Percentiles rank a stretch among this genome's conserved stretches.
phyloP scores from a whole-genome alignment of 2,113 vertebrate genomes.

The Sebastes schlegelii region DNA sequence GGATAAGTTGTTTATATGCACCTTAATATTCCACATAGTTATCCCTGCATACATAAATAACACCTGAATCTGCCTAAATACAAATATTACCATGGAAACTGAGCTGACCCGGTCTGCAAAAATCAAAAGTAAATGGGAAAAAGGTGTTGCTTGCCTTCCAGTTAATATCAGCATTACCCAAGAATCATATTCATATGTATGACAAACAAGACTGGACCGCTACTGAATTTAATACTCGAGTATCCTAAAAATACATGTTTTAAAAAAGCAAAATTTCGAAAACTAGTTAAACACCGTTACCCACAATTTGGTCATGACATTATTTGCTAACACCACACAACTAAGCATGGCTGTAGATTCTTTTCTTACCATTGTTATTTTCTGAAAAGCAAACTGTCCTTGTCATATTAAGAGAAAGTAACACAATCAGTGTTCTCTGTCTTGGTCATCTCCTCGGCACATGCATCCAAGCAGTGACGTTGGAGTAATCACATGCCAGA shows the following conservation, averaged over 20 bases:
- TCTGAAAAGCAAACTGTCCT: neutral
- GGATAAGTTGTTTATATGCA: slow-evolving; percentile 17
- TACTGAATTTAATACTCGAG: neutral
- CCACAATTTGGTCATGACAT: neutral
- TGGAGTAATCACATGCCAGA: neutral
- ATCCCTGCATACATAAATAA: neutral
- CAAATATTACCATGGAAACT: slow-evolving; percentile 9
- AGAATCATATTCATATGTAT: neutral
- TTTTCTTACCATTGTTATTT: neutral
- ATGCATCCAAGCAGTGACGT: neutral
- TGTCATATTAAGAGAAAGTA: neutral
- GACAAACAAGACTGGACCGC: neutral
- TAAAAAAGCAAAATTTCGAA: too few relatives aligned
- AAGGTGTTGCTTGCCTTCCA: neutral
- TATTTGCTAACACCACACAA: neutral
- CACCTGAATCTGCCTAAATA: neutral
- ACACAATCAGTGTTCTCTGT: neutral
- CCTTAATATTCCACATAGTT: neutral
- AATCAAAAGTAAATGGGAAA: neutral
- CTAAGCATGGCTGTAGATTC: too few relatives aligned
- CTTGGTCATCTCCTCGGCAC: neutral
- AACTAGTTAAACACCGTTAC: neutral
- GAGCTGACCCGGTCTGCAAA: neutral
- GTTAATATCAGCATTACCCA: neutral
- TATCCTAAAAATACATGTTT: neutral